Evolutionary conservation across 2,113 vertebrate species (phyloP).

Genomic region (Erythrocercus mccallii): DNA sequence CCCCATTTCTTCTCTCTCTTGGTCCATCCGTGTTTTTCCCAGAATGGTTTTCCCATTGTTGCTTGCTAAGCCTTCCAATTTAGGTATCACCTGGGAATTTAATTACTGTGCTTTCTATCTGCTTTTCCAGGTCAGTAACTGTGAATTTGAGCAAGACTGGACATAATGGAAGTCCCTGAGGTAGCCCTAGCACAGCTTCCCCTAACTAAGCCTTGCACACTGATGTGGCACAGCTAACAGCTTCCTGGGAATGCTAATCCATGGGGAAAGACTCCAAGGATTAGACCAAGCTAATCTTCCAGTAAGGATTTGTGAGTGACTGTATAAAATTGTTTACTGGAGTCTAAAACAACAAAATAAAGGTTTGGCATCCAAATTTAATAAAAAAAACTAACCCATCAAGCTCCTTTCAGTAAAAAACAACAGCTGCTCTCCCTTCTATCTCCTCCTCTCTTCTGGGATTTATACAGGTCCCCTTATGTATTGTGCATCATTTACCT

Average conservation of each 20-base stretch:
- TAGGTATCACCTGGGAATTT: not conserved
- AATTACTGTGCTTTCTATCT: not conserved
- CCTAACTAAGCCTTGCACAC: not conserved
- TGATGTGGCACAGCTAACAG: not conserved
- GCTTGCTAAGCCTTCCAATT: not conserved
- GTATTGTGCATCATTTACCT: not conserved
- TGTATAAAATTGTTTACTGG: not conserved
- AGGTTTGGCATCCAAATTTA: not conserved
- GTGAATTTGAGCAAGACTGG: not conserved
- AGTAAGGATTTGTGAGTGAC: not conserved
- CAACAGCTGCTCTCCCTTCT: not conserved
- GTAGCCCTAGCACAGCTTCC: not conserved
- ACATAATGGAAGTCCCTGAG: not conserved
- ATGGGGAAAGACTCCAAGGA: not conserved
- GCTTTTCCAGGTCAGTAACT: slow-evolving; percentile 5
- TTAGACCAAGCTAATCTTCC: not conserved
- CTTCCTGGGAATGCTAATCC: not conserved
- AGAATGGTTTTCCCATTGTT: not conserved
- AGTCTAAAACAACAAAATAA: not conserved
- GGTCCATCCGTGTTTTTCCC: not conserved
- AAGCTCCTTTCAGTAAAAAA: not conserved
- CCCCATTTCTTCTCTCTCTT: not conserved
- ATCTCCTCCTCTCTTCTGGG: not conserved
- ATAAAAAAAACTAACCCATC: not conserved
- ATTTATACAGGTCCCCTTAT: not conserved